Evolutionary conservation across 2,113 vertebrate genomes (phyloP).

Genomic region (Sapajus apella): DNA sequence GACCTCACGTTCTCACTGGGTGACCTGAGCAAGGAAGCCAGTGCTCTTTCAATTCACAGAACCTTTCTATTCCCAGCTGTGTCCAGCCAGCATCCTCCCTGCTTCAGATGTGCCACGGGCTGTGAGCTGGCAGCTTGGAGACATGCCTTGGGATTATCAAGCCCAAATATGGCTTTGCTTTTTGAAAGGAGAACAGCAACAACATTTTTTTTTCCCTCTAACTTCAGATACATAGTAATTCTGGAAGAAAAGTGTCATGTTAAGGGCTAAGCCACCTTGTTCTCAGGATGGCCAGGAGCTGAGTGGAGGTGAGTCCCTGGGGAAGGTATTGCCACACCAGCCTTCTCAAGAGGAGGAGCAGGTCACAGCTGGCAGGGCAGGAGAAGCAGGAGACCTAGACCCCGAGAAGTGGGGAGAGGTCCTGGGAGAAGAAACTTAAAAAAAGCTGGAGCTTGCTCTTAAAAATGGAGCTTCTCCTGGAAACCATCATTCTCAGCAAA

Average conservation of each 20-base stretch:
- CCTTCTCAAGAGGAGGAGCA: neutral
- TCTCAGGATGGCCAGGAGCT: neutral
- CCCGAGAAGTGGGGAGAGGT: neutral
- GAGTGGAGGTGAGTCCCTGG: neutral
- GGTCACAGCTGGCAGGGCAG: rapidly evolving
- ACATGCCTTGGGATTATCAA: neutral
- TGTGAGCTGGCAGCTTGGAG: neutral
- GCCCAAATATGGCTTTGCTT: neutral
- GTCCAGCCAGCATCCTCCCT: neutral
- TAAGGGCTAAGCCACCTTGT: neutral
- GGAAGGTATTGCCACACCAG: neutral
- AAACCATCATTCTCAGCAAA: no score
- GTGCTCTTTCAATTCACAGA: neutral
- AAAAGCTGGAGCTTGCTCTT: no score
- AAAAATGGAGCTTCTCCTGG: neutral
- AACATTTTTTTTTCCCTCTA: neutral
- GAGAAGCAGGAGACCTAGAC: rapidly evolving
- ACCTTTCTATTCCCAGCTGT: neutral
- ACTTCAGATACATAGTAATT: neutral
- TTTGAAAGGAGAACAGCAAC: neutral
- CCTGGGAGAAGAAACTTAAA: neutral
- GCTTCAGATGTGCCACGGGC: rapidly evolving
- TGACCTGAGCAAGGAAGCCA: neutral
- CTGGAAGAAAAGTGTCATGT: neutral
- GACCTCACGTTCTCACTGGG: neutral